These are phyloP conservation scores for Tapirus terrestris DNA, from an alignment of 2,113 vertebrate species.

Conservation along the genomic window DNA sequence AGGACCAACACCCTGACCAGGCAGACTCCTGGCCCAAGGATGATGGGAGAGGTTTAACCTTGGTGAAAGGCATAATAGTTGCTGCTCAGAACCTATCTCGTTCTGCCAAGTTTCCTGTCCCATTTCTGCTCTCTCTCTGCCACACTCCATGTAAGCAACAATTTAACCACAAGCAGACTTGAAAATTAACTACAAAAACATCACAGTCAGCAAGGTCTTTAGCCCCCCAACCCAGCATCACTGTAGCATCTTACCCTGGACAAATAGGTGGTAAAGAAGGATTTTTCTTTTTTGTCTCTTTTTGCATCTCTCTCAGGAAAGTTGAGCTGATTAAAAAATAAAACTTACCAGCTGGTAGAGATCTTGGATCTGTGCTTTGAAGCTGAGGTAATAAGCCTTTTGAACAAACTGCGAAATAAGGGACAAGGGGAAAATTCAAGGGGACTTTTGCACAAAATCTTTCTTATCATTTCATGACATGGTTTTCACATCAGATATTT, in stretches of 20 bases:
- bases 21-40: neutral
- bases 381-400: slow-evolving; percentile 47
- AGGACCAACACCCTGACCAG: neutral
- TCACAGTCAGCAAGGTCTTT: neutral
- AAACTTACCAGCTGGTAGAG: slow-evolving; percentile 54
- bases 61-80: neutral
- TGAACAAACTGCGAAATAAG: slow-evolving; percentile 44
- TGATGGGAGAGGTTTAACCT: neutral
- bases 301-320: slow-evolving; percentile 42
- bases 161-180: neutral
- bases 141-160: neutral
- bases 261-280: neutral
- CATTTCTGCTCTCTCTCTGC: neutral
- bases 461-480: slow-evolving; percentile 43
- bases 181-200: neutral
- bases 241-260: neutral
- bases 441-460: slow-evolving; percentile 29
- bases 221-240: neutral
- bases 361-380: slow-evolving; percentile 55
- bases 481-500: slow-evolving; percentile 71
- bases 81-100: neutral
- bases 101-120: neutral
- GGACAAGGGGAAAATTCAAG: slow-evolving; percentile 57
- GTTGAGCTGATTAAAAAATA: slow-evolving; percentile 30
- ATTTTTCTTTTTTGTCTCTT: neutral